phyloP scores from a whole-genome alignment of 2,888 invertebrate species.

The Boloria euphrosyne region DNA sequence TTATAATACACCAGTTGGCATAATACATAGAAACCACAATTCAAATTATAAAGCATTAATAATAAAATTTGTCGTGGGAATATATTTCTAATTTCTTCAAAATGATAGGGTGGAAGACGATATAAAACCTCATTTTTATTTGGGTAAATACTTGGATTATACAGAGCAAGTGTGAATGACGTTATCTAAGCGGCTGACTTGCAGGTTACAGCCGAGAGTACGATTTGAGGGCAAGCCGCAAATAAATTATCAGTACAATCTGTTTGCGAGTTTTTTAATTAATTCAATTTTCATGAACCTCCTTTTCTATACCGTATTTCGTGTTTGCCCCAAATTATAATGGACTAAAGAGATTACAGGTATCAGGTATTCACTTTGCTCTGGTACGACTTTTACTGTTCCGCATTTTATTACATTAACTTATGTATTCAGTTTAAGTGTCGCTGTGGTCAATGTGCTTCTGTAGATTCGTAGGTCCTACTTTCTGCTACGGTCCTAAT shows the following conservation, averaged over 20 bases:
- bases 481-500: no score
- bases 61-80: slow-evolving; percentile 2
- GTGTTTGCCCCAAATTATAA: slow-evolving; percentile 22
- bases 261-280: slow-evolving; percentile 66
- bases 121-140: slow-evolving; percentile 56
- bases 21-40: not conserved
- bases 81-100: slow-evolving; percentile 12
- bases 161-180: slow-evolving; percentile 68
- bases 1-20: not conserved
- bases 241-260: slow-evolving; percentile 65
- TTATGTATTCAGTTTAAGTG: no score
- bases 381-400: not conserved
- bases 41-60: slow-evolving; percentile 6
- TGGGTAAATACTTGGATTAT: slow-evolving; percentile 54
- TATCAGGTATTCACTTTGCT: slow-evolving; percentile 13
- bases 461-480: no score
- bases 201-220: slow-evolving; percentile 48
- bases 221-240: slow-evolving; percentile 42
- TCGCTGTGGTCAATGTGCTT: no score
- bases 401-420: no score
- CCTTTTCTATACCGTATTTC: slow-evolving; percentile 41
- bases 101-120: slow-evolving; percentile 20
- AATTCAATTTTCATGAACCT: slow-evolving; percentile 52
- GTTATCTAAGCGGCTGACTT: slow-evolving; percentile 61
- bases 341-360: slow-evolving; percentile 8